Percentiles rank a stretch among this genome's conserved stretches.
Conservation (phyloP, 2,113 vertebrate species). For the Pangasianodon hypophthalmus region DNA sequence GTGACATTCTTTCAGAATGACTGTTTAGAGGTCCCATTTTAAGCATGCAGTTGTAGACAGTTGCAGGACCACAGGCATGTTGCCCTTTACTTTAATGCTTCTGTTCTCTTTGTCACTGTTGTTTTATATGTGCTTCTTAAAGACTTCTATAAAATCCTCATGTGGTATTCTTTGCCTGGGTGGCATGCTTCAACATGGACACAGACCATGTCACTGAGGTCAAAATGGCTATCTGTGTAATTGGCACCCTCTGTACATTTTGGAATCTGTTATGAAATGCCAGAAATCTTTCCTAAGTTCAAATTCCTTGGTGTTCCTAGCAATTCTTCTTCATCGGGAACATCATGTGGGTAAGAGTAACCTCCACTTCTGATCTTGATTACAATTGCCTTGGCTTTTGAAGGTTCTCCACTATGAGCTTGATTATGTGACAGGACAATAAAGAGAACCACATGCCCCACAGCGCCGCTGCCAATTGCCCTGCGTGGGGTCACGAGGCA, state of each 20-base stretch:
- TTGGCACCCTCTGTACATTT: constrained; percentile 1
- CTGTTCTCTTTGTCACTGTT: constrained; percentile 33
- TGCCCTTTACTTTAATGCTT: constrained; percentile 34
- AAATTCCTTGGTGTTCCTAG: constrained; percentile 1
- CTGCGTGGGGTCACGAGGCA: constrained; percentile 28
- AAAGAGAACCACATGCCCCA: constrained; percentile 57
- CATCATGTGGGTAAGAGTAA: constrained; percentile 13
- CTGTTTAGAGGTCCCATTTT: constrained; percentile 29
- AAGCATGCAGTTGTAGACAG: constrained; percentile 31
- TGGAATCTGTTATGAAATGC: not conserved
- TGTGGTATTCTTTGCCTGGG: not conserved
- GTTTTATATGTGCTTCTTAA: constrained; percentile 20
- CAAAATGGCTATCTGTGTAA: constrained; percentile 17
- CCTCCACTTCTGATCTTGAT: constrained; percentile 29
- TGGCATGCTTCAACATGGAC: constrained; percentile 12
- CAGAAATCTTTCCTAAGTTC: not conserved
- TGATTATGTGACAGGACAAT: constrained; percentile 44
- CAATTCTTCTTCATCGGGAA: not conserved
- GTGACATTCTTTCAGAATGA: constrained; percentile 47
- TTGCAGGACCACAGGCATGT: constrained; percentile 39
- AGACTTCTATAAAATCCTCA: constrained; percentile 20
- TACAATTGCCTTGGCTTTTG: constrained; percentile 31
- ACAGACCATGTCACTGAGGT: constrained; percentile 12
- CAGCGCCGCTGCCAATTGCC: constrained; percentile 17
- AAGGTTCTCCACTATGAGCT: constrained; percentile 19